Percentiles rank a stretch among this genome's conserved stretches.
Evolutionary conservation across 2,797 vertebrate genomes (phyloP).

Genomic region (Glossophaga mutica): DNA sequence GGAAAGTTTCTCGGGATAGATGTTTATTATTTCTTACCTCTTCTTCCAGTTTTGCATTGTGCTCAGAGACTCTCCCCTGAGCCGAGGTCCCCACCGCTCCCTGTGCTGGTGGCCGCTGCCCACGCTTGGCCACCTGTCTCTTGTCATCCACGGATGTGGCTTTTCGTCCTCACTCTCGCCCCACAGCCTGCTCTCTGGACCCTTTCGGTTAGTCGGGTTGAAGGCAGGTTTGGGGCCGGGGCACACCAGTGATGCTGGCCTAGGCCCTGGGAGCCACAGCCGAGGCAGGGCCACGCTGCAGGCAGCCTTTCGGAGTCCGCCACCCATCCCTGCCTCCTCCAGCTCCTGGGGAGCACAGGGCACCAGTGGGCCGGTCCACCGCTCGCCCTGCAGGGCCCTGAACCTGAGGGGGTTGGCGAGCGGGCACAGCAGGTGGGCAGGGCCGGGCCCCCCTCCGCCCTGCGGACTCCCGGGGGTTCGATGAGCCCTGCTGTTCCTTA

Average conservation of each 20-base stretch:
- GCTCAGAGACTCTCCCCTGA: neutral
- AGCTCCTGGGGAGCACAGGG: neutral
- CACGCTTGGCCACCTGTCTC: neutral
- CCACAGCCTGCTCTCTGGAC: neutral
- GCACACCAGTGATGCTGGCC: neutral
- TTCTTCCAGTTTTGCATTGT: too few species aligned
- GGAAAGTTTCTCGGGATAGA: neutral
- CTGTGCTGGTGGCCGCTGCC: neutral
- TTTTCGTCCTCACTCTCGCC: neutral
- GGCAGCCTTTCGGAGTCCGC: neutral
- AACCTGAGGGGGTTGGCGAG: neutral
- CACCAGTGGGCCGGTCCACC: accelerated
- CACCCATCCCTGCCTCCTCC: neutral
- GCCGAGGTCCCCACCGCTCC: accelerated
- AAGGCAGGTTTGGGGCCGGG: neutral
- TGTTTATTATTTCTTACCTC: neutral
- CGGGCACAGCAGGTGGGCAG: accelerated
- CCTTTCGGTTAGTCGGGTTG: neutral
- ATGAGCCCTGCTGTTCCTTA: neutral
- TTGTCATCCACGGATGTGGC: neutral
- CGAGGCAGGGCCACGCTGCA: too few species aligned
- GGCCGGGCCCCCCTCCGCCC: neutral
- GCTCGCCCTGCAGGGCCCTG: neutral
- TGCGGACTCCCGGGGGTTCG: accelerated
- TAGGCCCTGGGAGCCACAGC: neutral